A percentile compares a stretch with the other conserved stretches of the same genome.
phyloP scores from a whole-genome alignment of 2,113 vertebrate species.

The Pyrgilauda ruficollis region DNA sequence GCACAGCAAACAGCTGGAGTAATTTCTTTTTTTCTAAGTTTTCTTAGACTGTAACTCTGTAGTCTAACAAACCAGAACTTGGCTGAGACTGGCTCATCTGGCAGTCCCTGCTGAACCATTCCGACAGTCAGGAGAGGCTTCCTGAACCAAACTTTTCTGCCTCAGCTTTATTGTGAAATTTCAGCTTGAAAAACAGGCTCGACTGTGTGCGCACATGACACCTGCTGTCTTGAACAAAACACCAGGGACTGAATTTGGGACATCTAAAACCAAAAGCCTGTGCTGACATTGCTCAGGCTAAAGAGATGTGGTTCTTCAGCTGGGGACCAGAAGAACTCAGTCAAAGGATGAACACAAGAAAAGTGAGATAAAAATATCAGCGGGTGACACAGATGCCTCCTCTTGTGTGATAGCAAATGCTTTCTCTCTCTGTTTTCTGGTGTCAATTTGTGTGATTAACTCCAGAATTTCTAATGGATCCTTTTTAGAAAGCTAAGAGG shows the following conservation, averaged over 20 bases:
- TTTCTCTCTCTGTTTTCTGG: neutral
- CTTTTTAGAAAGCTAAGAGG: neutral
- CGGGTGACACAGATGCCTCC: neutral
- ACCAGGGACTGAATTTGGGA: neutral
- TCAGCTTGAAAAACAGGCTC: neutral
- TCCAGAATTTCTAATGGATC: neutral
- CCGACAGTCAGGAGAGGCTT: neutral
- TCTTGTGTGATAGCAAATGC: neutral
- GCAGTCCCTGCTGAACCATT: neutral
- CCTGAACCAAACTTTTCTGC: neutral
- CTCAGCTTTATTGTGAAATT: neutral
- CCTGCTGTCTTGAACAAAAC: neutral
- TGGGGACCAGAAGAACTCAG: neutral
- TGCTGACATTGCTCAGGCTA: neutral
- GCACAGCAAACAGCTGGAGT: neutral
- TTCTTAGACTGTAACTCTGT: neutral
- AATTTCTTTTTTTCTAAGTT: neutral
- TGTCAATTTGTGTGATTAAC: neutral
- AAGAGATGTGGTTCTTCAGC: neutral
- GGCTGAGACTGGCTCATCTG: neutral
- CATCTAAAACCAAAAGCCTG: neutral
- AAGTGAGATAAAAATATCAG: slow-evolving; percentile 1
- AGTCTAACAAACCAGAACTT: neutral
- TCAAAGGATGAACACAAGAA: neutral
- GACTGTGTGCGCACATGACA: neutral